phyloP scores from a whole-genome alignment of 2,888 invertebrate genomes.

The Agrotis segetum region DNA sequence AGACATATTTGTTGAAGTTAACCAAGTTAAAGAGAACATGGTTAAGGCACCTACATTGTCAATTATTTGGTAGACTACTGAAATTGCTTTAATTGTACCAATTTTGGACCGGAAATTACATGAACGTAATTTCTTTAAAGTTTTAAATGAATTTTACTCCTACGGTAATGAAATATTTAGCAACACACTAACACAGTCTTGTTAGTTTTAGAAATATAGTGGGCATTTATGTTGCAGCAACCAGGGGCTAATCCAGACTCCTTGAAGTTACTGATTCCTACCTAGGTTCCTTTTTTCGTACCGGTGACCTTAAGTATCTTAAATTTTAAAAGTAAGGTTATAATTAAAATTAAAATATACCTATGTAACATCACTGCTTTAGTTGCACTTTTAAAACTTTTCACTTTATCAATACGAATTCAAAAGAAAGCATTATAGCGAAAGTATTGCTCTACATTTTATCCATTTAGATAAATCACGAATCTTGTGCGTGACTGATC shows the following conservation, averaged over 20 bases:
- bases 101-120: slow-evolving; percentile 20
- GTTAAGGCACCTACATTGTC: slow-evolving; percentile 30
- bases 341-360: too few relatives aligned
- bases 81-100: slow-evolving; percentile 39
- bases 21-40: slow-evolving; percentile 22
- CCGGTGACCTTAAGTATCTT: too few relatives aligned
- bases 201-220: too few relatives aligned
- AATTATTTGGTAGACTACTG: slow-evolving; percentile 40
- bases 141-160: neutral
- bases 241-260: too few relatives aligned
- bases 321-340: too few relatives aligned
- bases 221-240: too few relatives aligned
- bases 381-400: neutral
- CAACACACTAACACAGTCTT: too few relatives aligned
- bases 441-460: slow-evolving; percentile 16
- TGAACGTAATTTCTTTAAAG: slow-evolving; percentile 1
- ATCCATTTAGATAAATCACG: slow-evolving; percentile 12
- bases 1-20: slow-evolving; percentile 40
- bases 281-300: too few relatives aligned
- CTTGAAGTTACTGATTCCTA: too few relatives aligned
- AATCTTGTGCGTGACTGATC: slow-evolving; percentile 25
- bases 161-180: neutral
- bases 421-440: slow-evolving; percentile 21
- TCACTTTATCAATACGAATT: neutral
- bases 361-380: neutral